phyloP scores from a whole-genome alignment of 2,888 invertebrate genomes.

The Chelonus formosanus region DNA sequence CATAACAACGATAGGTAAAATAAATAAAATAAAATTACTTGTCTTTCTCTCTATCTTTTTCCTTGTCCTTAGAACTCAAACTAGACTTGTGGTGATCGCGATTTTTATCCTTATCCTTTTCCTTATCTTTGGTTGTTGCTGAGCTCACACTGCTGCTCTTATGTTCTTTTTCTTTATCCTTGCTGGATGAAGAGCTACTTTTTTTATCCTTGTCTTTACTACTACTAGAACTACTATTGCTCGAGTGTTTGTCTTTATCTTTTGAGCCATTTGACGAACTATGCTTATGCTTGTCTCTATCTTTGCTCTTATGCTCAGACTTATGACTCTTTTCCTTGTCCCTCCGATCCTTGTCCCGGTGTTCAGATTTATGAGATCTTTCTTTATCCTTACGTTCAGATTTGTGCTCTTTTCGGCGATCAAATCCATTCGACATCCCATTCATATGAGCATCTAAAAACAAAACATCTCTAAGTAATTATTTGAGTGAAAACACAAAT shows the following conservation, averaged over 20 bases:
- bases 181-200: slow-evolving; percentile 67
- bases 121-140: slow-evolving; percentile 63
- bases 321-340: slow-evolving; percentile 68
- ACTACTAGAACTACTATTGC: slow-evolving; percentile 55
- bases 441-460: slow-evolving; percentile 71
- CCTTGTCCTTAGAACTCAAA: slow-evolving; percentile 63
- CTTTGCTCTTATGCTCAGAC: slow-evolving; percentile 72
- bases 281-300: slow-evolving; percentile 68
- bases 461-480: no score
- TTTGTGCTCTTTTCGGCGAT: slow-evolving; percentile 68
- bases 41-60: slow-evolving; percentile 49
- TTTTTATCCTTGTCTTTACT: slow-evolving; percentile 68
- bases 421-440: slow-evolving; percentile 83
- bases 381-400: slow-evolving; percentile 69
- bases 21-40: neutral
- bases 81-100: slow-evolving; percentile 62
- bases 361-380: slow-evolving; percentile 62
- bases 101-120: slow-evolving; percentile 65
- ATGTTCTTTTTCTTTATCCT: slow-evolving; percentile 62
- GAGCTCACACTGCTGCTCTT: slow-evolving; percentile 54
- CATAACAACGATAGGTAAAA: neutral
- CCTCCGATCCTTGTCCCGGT: slow-evolving; percentile 67
- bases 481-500: no score
- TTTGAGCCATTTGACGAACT: slow-evolving; percentile 56
- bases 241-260: slow-evolving; percentile 65